A percentile compares a stretch with the other conserved stretches of the same genome.
phyloP scores from a whole-genome alignment of 2,113 vertebrate species.

The Cervus canadensis region DNA sequence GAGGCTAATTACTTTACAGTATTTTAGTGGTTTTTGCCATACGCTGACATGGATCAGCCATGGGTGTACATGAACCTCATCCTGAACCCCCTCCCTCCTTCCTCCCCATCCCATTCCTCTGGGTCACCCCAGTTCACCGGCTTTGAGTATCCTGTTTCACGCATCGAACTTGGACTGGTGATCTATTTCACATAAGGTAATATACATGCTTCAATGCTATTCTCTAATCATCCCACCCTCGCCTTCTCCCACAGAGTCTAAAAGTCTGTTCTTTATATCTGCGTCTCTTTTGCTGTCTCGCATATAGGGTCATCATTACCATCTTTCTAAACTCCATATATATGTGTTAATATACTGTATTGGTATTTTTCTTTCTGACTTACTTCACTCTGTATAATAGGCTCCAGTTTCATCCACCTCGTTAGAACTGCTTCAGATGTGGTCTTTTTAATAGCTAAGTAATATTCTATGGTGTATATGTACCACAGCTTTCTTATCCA shows the following conservation, averaged over 20 bases:
- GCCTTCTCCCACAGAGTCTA: neutral
- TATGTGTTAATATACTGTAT: neutral
- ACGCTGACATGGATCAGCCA: neutral
- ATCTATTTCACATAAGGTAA: neutral
- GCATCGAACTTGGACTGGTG: neutral
- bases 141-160: neutral
- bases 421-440: neutral
- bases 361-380: neutral
- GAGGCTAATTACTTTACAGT: neutral
- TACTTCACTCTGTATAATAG: neutral
- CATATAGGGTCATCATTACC: neutral
- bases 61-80: neutral
- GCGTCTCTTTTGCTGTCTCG: accelerated
- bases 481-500: accelerated
- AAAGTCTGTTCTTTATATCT: neutral
- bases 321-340: neutral
- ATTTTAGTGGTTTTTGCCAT: neutral
- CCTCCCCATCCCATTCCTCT: neutral
- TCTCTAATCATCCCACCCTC: neutral
- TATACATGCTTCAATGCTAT: neutral
- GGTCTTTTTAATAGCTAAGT: neutral
- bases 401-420: neutral
- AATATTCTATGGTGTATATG: neutral
- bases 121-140: neutral
- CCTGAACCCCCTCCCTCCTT: neutral